These are phyloP conservation scores for Antheraea yamamai DNA, from an alignment of 2,888 invertebrate genomes.

Conservation along the genomic window DNA sequence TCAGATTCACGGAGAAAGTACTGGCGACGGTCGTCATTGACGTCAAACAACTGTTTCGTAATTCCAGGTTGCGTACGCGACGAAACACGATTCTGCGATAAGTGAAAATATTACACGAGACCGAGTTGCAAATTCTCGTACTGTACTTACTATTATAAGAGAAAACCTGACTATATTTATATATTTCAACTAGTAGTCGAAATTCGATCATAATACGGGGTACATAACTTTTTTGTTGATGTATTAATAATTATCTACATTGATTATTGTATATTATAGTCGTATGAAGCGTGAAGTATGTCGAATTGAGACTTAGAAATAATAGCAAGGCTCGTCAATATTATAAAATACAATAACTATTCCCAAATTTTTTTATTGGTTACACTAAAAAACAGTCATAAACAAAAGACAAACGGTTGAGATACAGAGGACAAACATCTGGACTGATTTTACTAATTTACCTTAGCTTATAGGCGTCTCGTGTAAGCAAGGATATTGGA, in stretches of 20 bases:
- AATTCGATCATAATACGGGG: not conserved
- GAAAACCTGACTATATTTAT: not conserved
- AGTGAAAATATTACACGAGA: conserved; percentile 28
- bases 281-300: too few relatives aligned
- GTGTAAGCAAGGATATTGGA: too few relatives aligned
- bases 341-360: too few relatives aligned
- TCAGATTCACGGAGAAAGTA: conserved; percentile 63
- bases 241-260: not conserved
- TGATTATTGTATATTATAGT: too few relatives aligned
- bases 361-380: too few relatives aligned
- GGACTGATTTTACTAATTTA: too few relatives aligned
- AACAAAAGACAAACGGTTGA: too few relatives aligned
- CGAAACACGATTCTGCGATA: conserved; percentile 39
- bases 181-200: not conserved
- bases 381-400: too few relatives aligned
- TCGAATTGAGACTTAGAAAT: too few relatives aligned
- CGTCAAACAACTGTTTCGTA: conserved; percentile 67
- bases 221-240: not conserved
- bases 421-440: too few relatives aligned
- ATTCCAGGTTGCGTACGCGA: conserved; percentile 38
- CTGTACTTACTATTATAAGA: not conserved
- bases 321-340: too few relatives aligned
- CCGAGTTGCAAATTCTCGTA: conserved; percentile 4
- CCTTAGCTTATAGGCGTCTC: too few relatives aligned
- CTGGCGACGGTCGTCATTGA: conserved; percentile 57